Conservation (phyloP, 2,888 invertebrate species). For the Andrena camellia region DNA sequence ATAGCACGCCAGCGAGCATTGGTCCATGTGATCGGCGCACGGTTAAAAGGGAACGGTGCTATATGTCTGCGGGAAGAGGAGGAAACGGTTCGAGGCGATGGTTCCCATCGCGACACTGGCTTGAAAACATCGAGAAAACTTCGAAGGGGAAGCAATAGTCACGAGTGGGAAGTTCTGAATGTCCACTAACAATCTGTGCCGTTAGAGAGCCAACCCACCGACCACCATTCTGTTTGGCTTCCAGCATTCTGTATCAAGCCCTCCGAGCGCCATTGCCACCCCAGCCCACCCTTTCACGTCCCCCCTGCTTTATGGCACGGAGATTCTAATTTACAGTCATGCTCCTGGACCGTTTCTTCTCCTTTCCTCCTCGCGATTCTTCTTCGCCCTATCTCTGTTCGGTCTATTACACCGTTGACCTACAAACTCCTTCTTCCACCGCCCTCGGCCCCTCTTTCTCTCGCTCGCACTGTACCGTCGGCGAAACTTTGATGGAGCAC, state of each 20-base stretch:
- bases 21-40: conserved; percentile 18
- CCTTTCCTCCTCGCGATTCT: conserved; percentile 16
- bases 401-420: conserved; percentile 37
- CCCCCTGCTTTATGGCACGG: conserved; percentile 51
- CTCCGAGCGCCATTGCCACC: conserved; percentile 31
- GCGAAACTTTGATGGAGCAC: conserved; percentile 68
- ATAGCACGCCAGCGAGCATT: conserved; percentile 7
- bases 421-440: conserved; percentile 27
- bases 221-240: conserved; percentile 9
- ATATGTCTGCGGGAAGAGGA: conserved; percentile 17
- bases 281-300: conserved; percentile 30
- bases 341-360: conserved; percentile 35
- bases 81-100: conserved; percentile 42
- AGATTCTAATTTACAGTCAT: conserved; percentile 70
- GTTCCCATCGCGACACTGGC: conserved; percentile 57
- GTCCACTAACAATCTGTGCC: conserved; percentile 75
- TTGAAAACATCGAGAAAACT: conserved; percentile 78
- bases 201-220: conserved; percentile 40
- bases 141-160: conserved; percentile 74
- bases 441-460: neutral
- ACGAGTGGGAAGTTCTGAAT: conserved; percentile 83
- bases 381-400: conserved; percentile 6
- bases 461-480: conserved; percentile 45
- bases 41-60: conserved; percentile 15
- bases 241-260: conserved; percentile 29